Base-by-base conservation (phyloP, 1,140 invertebrate genomes). In the Coenobita brevimanus region DNA sequence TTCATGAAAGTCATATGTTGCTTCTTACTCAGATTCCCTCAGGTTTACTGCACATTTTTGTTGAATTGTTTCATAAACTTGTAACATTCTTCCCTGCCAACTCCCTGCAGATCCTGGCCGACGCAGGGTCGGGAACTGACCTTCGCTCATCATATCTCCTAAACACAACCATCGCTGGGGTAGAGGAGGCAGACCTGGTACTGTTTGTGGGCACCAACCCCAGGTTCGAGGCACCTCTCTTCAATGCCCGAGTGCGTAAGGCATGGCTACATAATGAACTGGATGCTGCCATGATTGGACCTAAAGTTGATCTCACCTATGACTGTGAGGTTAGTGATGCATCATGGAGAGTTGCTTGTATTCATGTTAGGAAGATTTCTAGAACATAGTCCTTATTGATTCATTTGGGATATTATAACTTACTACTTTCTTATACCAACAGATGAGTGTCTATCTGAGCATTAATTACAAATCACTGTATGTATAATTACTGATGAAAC, bases 171-270 rank as follows among this genome's bases (percentile, higher is more conserved):
- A 99, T 99, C 90, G 94, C 95, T 50, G 96, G 95, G 50, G 93
- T 99, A 33, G 98, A 99, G 93, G 96, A 99, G 91, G 96, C 98
- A 17, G 99, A 99, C 94, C 94, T 97, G 36, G 94, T 99, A 38
- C 92, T 99, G 2, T 93, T 99, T 2, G 95, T 99, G 91, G 99
- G 99, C 88, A 98, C 98, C 3, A 99, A 99, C 94, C 97, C 98
- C 0, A 95, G 99, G 83, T 98, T 83, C 92, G 99, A 99, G 94
- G 98, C 99, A n/a, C 98, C 99, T 8, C 93, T 99, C 8, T 94
- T 99, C 21, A 99, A 99, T 93, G 96, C 98, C 0, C 95, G 99
- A 90, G 95, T 99, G 87, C 95, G 99, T 46, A 99, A 99, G 93
- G 95, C 96, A 73, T 99, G 96, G 93, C 93, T 97, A 10, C 96